Conservation (phyloP, 1,140 invertebrate species). For the Aethina tumida region DNA sequence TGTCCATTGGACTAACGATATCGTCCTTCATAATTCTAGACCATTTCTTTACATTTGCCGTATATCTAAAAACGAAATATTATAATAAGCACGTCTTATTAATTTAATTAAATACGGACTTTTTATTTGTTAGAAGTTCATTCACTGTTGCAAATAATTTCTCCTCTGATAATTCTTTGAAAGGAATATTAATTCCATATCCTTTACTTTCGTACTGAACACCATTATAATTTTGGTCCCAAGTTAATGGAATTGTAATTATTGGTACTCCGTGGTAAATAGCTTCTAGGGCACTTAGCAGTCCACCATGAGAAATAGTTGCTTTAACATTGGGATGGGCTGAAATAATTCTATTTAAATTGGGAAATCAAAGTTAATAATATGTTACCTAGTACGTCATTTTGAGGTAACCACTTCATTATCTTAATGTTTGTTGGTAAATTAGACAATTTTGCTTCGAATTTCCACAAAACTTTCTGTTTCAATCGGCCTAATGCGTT, state of each 20-base stretch:
- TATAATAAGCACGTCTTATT: constrained; percentile 46
- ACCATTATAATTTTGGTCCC: constrained; percentile 34
- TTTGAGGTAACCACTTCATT: constrained; percentile 48
- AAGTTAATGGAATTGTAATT: constrained; percentile 41
- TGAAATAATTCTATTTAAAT: constrained; percentile 11
- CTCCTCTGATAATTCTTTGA: constrained; percentile 6
- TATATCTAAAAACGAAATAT: constrained; percentile 46
- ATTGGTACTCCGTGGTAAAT: constrained; percentile 41
- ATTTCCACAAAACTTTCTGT: constrained; percentile 49
- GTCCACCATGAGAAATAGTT: constrained; percentile 48
- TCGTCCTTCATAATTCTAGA: constrained; percentile 21
- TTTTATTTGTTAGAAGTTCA: constrained; percentile 8
- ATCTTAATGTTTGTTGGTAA: constrained; percentile 41
- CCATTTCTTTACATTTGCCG: constrained; percentile 8
- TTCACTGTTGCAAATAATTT: constrained; percentile 4
- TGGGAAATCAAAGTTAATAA: too few relatives aligned
- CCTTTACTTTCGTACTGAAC: constrained; percentile 25
- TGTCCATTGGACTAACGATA: constrained; percentile 18
- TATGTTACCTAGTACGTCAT: constrained; percentile 45
- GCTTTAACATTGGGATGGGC: constrained; percentile 40
- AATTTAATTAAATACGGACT: constrained; percentile 12
- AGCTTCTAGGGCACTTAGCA: constrained; percentile 41
- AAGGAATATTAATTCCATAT: constrained; percentile 11
- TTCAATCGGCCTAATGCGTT: constrained; percentile 41
- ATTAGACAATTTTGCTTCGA: constrained; percentile 38